Evolutionary conservation across 2,113 vertebrate species (phyloP), one percentile per base, ranked within the genome.

Genomic region (Hippocampus comes): DNA sequence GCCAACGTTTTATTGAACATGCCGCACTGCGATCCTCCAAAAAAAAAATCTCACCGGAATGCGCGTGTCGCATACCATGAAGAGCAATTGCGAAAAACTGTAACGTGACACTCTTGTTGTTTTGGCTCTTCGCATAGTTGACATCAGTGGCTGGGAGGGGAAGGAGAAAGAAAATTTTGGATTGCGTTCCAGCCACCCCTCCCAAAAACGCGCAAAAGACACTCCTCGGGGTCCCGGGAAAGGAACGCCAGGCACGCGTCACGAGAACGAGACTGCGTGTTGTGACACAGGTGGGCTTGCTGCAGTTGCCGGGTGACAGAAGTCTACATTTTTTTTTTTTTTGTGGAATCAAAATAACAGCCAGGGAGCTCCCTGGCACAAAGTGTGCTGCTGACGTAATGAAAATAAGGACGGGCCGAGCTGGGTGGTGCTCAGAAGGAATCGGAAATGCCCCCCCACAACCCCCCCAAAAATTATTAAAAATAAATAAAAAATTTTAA

Each of bases 71-170:
- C 49, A 78, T 69, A 74, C 85, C 78, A 56, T 74, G 64, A 68
- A 2, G 5, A 68, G 23, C 20, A 11, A 27, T n/a, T 38, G 20
- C 83, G 75, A 65, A 65, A 75, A 71, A 27, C 27, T 77, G 83
- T 79, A 89, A 89, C 46, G n/a, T 0, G 75, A 89, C 55, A 55
- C 71, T 1, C 42, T 70, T 82, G 86, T 90, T 86, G 80, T 87
- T 88, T 76, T 61, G 75, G 70, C 48, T 76, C 77, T 80, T 70
- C 67, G 64, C 81, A 72, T 42, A 68, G 48, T 51, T 64, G 43
- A 74, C 56, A 63, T 71, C 68, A 0, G 70, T 80, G 77, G 77
- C 79, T 84, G 75, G 87, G 87, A 82, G 85, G 43, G 72, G 75
- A 74, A 65, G 27, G 49, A 43, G n/a, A 8, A 60, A 49, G 74